These are phyloP conservation scores for Watsonalla binaria DNA, from an alignment of 2,888 invertebrate species.

Conservation along the genomic window DNA sequence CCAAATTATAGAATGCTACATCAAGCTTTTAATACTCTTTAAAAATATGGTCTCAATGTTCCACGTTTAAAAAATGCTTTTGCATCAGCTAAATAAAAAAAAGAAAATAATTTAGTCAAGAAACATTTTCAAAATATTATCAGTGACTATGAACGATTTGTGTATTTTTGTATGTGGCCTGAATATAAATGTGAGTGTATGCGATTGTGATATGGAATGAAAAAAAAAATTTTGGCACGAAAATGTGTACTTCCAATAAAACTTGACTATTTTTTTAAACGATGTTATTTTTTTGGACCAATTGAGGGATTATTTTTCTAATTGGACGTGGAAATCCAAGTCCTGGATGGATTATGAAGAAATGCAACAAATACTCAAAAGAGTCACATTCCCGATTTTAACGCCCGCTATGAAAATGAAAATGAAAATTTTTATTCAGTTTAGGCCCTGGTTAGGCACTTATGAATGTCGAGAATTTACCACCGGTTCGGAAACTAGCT, in stretches of 20 bases:
- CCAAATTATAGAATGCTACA: conserved; percentile 61
- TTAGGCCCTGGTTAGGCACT: too few relatives aligned
- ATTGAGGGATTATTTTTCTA: too few relatives aligned
- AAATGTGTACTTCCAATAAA: conserved; percentile 31
- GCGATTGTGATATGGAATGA: conserved; percentile 10
- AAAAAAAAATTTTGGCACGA: conserved; percentile 9
- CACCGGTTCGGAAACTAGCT: too few relatives aligned
- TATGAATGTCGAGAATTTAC: too few relatives aligned
- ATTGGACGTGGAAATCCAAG: too few relatives aligned
- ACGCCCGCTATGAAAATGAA: too few relatives aligned
- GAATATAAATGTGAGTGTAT: not conserved
- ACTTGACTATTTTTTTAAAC: conserved; percentile 29
- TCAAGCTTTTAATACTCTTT: not conserved
- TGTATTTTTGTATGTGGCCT: not conserved
- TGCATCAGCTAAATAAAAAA: not conserved
- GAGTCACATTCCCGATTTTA: too few relatives aligned
- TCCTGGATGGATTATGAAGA: too few relatives aligned
- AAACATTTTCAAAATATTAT: not conserved
- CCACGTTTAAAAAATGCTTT: not conserved
- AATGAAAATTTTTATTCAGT: too few relatives aligned
- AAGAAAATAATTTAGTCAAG: too few relatives aligned
- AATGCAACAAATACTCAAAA: too few relatives aligned
- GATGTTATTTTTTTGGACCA: conserved; percentile 1
- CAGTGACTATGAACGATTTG: not conserved
- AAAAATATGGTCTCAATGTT: not conserved